These are phyloP conservation scores for Enteromius fasciolatus DNA, from an alignment of 2,797 vertebrate genomes.

Conservation along the genomic window DNA sequence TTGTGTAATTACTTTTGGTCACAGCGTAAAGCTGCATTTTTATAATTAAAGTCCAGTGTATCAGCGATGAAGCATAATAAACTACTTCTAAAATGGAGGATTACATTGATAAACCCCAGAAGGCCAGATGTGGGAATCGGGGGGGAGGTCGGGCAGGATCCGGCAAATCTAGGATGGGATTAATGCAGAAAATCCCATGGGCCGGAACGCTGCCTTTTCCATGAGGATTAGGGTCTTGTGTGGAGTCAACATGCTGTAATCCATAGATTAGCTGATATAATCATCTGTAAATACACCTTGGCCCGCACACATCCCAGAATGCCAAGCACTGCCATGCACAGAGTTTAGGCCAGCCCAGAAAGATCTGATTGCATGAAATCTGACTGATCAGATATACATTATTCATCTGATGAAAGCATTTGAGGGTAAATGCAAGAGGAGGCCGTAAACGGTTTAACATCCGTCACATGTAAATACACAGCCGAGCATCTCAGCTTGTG, in stretches of 20 bases:
- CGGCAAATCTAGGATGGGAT: slow-evolving; percentile 69
- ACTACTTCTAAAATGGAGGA: slow-evolving; percentile 79
- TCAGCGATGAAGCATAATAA: slow-evolving; percentile 76
- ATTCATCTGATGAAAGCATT: background rate
- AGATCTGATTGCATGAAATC: background rate
- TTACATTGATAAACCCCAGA: slow-evolving; percentile 78
- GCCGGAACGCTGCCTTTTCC: slow-evolving; percentile 65
- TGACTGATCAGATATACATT: background rate
- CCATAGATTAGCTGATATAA: slow-evolving; percentile 83
- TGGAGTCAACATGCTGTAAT: slow-evolving; percentile 85
- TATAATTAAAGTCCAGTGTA: slow-evolving; percentile 79
- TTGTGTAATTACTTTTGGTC: slow-evolving; percentile 76
- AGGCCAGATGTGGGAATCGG: slow-evolving; percentile 76
- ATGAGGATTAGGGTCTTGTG: slow-evolving; percentile 73
- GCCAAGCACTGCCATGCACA: slow-evolving; percentile 19
- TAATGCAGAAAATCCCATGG: slow-evolving; percentile 75
- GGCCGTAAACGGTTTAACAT: background rate
- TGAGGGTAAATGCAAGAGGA: background rate
- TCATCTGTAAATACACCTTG: slow-evolving; percentile 83
- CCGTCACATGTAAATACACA: background rate
- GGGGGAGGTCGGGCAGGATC: slow-evolving; percentile 15
- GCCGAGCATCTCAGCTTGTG: background rate
- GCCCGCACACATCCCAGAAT: slow-evolving; percentile 53
- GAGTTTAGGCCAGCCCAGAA: background rate
- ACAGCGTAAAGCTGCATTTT: slow-evolving; percentile 79